Conservation (phyloP, 1,140 invertebrate genomes). For the Pseudomyrmex flavicornis region DNA sequence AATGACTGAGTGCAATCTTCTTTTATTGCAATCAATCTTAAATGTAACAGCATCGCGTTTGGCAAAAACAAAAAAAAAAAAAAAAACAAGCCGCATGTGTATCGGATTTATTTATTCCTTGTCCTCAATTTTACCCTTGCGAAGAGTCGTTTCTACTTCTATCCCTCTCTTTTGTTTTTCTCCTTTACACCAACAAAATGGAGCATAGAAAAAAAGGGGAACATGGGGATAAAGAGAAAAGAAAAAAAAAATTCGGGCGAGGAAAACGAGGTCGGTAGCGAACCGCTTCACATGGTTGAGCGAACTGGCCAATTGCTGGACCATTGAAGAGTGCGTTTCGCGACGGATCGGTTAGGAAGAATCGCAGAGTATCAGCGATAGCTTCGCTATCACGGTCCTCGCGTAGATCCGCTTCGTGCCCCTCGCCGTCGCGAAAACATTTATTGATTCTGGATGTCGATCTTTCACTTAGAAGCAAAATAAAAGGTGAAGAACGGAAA, state of each 20-base stretch:
- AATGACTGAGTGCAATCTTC: constrained; percentile 2
- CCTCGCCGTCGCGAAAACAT: constrained; percentile 38
- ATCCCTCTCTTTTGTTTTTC: not conserved
- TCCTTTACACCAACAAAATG: constrained; percentile 59
- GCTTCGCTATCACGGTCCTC: constrained; percentile 75
- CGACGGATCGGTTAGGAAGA: constrained; percentile 78
- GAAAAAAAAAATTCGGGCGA: constrained; percentile 44
- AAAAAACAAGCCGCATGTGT: too few relatives aligned
- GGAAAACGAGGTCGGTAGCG: constrained; percentile 47
- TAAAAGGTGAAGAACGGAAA: not conserved
- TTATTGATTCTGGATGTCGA: constrained; percentile 8
- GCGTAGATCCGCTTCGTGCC: constrained; percentile 73
- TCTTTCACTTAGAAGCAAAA: not conserved
- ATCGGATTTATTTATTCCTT: not conserved
- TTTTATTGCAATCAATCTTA: not conserved
- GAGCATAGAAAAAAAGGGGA: constrained; percentile 62
- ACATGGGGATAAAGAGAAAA: not conserved
- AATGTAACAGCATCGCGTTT: not conserved
- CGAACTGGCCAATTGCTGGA: constrained; percentile 84
- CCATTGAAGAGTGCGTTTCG: constrained; percentile 79
- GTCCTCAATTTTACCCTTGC: not conserved
- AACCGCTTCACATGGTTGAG: constrained; percentile 78
- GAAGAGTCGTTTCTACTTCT: not conserved
- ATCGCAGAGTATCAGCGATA: constrained; percentile 75
- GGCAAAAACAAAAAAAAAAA: constrained; percentile 1